Evolutionary conservation across 2,888 invertebrate genomes (phyloP), one percentile per base, ranked within the genome.

Genomic region (Apotomis capreana): DNA sequence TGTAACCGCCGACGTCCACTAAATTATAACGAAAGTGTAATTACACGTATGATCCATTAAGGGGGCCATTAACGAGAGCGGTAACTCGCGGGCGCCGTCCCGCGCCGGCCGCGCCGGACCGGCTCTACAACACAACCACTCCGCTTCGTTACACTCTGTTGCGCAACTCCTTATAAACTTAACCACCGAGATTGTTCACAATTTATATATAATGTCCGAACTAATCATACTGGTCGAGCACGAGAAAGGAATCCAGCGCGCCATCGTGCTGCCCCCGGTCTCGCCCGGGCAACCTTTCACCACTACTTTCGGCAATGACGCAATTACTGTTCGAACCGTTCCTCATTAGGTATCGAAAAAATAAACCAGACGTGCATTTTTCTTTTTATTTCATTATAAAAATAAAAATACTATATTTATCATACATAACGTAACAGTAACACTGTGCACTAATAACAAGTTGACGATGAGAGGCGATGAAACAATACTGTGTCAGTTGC

Each of bases 371-470:
- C 82, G 64, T 83, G 89, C 88, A 86, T 90, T 87, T 89, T 88
- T 85, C 40, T 40, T 80, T 87, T 85, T 82, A 82, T 88, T 89
- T 90, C 90, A 89, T 90, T 91, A 89, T 81, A 89, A 90, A 88
- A 90, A 83, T 87, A 88, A 87, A 91, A 90, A 92, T 55, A 90
- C 89, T 89, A 89, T 89, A 85, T 81, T 87, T 87, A 88, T 85
- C 87, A 90, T 89, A 91, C 87, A 91, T 90, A 89, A 91, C 88
- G 84, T 90, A 92, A 92, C 92, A 92, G 89, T 88, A 92, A 92
- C 91, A 91, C 87, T 87, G 91, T 92, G 91, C 91, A 89, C 89
- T 89, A 90, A 91, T 91, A 92, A 92, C 92, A 87, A 92, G 89
- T 91, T 89, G 80, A 82, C 57, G 81, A 89, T 87, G 89, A 88